Conservation (phyloP, 2,113 vertebrate species). For the Balaenoptera acutorostrata region DNA sequence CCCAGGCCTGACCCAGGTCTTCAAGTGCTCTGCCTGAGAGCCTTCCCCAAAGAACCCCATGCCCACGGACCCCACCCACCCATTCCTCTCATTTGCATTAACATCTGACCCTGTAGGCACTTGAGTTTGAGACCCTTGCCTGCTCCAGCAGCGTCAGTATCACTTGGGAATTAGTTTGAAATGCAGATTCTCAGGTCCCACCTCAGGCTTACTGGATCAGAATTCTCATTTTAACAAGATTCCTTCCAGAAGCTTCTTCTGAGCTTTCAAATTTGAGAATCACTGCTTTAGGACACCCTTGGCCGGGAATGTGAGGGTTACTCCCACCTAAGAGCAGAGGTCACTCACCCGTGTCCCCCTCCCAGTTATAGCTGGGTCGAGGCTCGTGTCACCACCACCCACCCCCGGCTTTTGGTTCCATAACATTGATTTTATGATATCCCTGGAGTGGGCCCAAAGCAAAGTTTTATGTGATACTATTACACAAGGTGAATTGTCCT, state of each 20-base stretch:
- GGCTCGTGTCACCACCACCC: not conserved
- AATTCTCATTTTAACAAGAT: not conserved
- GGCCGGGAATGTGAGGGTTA: not conserved
- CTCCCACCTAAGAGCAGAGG: not conserved
- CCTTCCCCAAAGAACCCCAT: not conserved
- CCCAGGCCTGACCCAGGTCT: not conserved
- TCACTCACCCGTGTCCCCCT: not conserved
- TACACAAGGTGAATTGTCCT: constrained; percentile 83
- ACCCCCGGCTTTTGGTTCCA: constrained; percentile 59
- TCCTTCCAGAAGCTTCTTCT: not conserved
- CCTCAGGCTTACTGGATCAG: not conserved
- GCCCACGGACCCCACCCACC: not conserved
- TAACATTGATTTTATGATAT: constrained; percentile 79
- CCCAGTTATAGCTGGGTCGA: not conserved
- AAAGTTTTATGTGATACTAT: constrained; percentile 82
- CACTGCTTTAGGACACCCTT: not conserved
- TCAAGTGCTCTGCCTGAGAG: not conserved
- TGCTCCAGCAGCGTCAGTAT: not conserved
- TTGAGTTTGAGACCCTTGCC: not conserved
- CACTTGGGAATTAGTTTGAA: not conserved
- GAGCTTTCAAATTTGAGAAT: not conserved
- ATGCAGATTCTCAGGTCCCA: not conserved
- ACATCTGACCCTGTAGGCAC: not conserved
- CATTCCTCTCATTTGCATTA: not conserved
- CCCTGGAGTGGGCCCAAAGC: constrained; percentile 80